Percentiles rank a stretch among this genome's conserved stretches.
phyloP scores from a whole-genome alignment of 2,888 invertebrate genomes.

The Leptinotarsa juncta region DNA sequence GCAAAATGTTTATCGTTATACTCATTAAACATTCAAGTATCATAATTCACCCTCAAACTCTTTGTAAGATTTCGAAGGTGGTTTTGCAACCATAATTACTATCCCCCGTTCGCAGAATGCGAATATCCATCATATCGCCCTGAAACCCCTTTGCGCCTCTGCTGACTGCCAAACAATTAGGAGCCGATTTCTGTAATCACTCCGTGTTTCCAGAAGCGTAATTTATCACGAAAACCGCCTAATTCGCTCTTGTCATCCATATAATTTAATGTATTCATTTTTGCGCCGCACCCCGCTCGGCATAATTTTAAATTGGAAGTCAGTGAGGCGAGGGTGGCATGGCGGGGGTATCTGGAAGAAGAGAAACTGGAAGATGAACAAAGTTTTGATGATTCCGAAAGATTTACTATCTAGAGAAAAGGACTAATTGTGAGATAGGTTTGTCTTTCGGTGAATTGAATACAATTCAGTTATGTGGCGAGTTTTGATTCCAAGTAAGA shows the following conservation, averaged over 20 bases:
- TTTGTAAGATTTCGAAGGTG: constrained; percentile 29
- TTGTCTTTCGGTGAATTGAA: background rate
- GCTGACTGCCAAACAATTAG: constrained; percentile 46
- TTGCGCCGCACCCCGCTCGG: constrained; percentile 28
- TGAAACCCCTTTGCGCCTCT: constrained; percentile 26
- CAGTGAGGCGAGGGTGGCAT: constrained; percentile 3
- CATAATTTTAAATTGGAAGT: constrained; percentile 33
- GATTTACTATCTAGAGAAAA: background rate
- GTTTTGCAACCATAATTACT: constrained; percentile 28
- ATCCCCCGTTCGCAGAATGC: constrained; percentile 12
- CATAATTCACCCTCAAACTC: constrained; percentile 24
- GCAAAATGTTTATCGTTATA: background rate
- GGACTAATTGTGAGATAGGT: background rate
- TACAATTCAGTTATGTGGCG: background rate
- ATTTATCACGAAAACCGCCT: constrained; percentile 36
- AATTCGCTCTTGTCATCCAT: constrained; percentile 37
- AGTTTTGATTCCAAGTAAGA: background rate
- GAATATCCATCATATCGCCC: constrained; percentile 40
- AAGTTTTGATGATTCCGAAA: background rate
- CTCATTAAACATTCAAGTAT: constrained; percentile 14
- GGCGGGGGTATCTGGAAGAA: background rate
- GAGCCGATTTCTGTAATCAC: constrained; percentile 48
- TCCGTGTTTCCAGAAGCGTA: constrained; percentile 34
- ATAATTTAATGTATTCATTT: constrained; percentile 41
- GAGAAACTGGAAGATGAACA: constrained; percentile 6